These are phyloP conservation scores for Gallinago paraguaiae DNA, from an alignment of 2,113 vertebrate genomes.

Conservation along the genomic window DNA sequence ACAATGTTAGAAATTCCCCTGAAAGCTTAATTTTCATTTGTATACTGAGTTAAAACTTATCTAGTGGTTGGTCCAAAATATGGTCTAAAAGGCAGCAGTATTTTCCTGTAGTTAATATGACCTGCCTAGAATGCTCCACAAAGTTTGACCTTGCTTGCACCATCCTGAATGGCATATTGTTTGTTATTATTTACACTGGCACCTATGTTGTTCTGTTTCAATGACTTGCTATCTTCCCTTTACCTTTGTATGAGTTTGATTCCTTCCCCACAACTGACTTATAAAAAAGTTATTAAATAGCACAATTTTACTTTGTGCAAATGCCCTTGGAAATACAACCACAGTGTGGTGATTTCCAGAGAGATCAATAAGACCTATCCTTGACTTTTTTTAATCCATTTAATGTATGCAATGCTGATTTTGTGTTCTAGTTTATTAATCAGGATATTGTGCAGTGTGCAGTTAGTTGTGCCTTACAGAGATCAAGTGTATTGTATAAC, in stretches of 20 bases:
- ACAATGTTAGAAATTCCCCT: background rate
- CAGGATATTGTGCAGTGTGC: background rate
- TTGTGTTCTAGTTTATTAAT: conserved; percentile 12
- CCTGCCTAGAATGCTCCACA: background rate
- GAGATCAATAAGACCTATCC: background rate
- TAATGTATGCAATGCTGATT: background rate
- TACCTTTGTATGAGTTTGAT: background rate
- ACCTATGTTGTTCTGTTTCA: background rate
- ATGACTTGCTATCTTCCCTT: background rate
- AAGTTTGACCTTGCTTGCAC: background rate
- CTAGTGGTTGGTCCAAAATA: background rate
- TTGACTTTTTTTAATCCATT: background rate
- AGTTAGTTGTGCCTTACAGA: background rate
- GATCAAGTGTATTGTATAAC: background rate
- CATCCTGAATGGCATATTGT: background rate
- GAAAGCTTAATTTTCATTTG: background rate
- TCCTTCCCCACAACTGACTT: background rate
- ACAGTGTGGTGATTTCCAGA: background rate
- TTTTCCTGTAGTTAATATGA: background rate
- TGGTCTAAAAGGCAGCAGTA: background rate
- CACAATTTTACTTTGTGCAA: background rate
- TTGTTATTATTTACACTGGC: background rate
- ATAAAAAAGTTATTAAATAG: background rate
- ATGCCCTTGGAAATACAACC: background rate
- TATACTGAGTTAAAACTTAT: background rate